Evolutionary conservation across 2,113 vertebrate genomes (phyloP).

Genomic region (Mohoua ochrocephala): DNA sequence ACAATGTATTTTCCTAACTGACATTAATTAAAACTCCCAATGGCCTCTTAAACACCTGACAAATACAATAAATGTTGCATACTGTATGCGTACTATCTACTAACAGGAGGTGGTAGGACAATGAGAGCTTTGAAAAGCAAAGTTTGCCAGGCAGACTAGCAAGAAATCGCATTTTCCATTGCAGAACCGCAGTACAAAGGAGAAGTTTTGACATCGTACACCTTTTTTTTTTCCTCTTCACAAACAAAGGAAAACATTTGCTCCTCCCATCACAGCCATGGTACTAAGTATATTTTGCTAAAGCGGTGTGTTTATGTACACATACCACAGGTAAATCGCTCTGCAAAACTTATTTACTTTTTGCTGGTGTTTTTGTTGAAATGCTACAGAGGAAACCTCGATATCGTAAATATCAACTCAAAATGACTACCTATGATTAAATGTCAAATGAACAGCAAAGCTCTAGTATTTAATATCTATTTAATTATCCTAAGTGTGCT

Average conservation of each 20-base stretch:
- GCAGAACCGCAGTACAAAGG: conserved; percentile 10
- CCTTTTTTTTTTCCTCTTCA: neutral
- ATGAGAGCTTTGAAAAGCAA: conserved; percentile 58
- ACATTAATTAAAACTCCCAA: conserved; percentile 90
- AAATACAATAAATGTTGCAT: conserved; percentile 88
- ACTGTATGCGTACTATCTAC: conserved; percentile 70
- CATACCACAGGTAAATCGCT: neutral
- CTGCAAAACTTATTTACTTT: neutral
- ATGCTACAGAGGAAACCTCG: neutral
- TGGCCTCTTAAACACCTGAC: conserved; percentile 86
- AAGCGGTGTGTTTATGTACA: neutral
- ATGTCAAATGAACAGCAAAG: conserved; percentile 25
- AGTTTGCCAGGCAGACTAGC: conserved; percentile 57
- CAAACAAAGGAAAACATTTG: conserved; percentile 41
- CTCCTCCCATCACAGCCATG: neutral
- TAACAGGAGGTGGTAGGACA: conserved; percentile 71
- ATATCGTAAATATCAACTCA: conserved; percentile 1
- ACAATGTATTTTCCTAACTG: conserved; percentile 88
- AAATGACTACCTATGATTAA: conserved; percentile 12
- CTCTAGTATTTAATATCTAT: conserved; percentile 55
- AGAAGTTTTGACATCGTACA: neutral
- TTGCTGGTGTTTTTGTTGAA: neutral
- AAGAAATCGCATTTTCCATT: conserved; percentile 39
- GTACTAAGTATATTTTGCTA: neutral
- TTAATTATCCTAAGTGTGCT: conserved; percentile 65